Evolutionary conservation across 2,113 vertebrate species (phyloP).

Genomic region (Circaetus gallicus): DNA sequence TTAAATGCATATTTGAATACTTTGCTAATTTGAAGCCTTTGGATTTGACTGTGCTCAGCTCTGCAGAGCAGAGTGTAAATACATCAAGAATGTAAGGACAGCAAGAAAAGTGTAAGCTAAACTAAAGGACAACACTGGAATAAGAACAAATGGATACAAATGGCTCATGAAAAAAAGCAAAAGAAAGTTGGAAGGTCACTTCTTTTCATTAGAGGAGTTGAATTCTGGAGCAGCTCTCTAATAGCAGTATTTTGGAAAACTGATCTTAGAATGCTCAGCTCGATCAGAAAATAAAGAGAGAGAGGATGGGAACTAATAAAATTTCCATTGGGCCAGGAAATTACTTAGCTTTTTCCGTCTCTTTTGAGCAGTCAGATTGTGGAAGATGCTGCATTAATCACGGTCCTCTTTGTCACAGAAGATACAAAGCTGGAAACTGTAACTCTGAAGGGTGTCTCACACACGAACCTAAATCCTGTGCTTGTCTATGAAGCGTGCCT

Average conservation of each 20-base stretch:
- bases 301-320: not conserved
- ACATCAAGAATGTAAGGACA: not conserved
- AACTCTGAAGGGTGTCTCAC: not conserved
- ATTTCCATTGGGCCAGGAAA: not conserved
- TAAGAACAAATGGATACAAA: not conserved
- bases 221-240: not conserved
- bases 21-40: not conserved
- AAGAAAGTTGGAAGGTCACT: not conserved
- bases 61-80: not conserved
- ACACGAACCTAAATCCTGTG: rapidly evolving
- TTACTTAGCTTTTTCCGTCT: not conserved
- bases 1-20: not conserved
- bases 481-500: not conserved
- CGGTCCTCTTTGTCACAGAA: not conserved
- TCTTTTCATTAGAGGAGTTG: not conserved
- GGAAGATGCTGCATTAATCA: not conserved
- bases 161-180: rapidly evolving
- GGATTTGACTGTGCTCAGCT: not conserved
- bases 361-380: not conserved
- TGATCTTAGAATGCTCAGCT: not conserved
- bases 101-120: not conserved
- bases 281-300: not conserved
- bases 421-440: not conserved
- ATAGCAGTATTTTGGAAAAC: not conserved
- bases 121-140: not conserved